Evolutionary conservation across 2,888 invertebrate genomes (phyloP).

Genomic region (Agelastica alni): DNA sequence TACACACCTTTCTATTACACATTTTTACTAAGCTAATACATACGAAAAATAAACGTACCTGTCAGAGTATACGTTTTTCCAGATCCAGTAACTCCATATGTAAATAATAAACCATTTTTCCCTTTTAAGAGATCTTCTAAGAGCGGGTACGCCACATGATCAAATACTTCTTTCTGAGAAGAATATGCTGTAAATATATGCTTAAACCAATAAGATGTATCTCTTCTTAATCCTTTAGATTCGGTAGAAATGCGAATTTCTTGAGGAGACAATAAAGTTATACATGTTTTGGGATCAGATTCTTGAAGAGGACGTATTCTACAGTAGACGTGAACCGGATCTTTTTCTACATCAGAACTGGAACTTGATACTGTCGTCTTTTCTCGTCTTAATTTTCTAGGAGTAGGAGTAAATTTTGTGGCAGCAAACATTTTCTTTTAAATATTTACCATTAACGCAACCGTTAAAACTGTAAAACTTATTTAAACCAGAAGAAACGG

Average conservation of each 20-base stretch:
- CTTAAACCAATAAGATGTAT: constrained; percentile 78
- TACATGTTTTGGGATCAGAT: constrained; percentile 64
- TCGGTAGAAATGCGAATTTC: constrained; percentile 47
- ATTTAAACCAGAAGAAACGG: no score
- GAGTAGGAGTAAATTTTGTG: constrained; percentile 40
- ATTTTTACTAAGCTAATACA: no score
- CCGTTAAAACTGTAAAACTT: no score
- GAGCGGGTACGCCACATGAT: constrained; percentile 81
- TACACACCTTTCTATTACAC: no score
- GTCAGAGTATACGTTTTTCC: constrained; percentile 99
- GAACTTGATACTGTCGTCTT: constrained; percentile 48
- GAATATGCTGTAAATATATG: constrained; percentile 82
- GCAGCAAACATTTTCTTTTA: constrained; percentile 45
- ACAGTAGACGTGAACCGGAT: constrained; percentile 89
- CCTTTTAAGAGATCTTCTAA: constrained; percentile 86
- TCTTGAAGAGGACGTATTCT: constrained; percentile 79
- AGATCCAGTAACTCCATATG: constrained; percentile 96
- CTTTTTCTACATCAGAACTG: constrained; percentile 51
- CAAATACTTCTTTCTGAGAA: constrained; percentile 83
- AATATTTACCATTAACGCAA: no score
- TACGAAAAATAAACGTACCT: no score
- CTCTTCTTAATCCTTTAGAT: constrained; percentile 61
- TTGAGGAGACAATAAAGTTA: constrained; percentile 68
- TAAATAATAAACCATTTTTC: constrained; percentile 90
- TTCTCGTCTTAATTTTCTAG: constrained; percentile 45